Percentiles rank a stretch among this genome's conserved stretches.
These are phyloP conservation scores for Tachystola acroxantha DNA, from an alignment of 2,888 invertebrate species.

Conservation along the genomic window DNA sequence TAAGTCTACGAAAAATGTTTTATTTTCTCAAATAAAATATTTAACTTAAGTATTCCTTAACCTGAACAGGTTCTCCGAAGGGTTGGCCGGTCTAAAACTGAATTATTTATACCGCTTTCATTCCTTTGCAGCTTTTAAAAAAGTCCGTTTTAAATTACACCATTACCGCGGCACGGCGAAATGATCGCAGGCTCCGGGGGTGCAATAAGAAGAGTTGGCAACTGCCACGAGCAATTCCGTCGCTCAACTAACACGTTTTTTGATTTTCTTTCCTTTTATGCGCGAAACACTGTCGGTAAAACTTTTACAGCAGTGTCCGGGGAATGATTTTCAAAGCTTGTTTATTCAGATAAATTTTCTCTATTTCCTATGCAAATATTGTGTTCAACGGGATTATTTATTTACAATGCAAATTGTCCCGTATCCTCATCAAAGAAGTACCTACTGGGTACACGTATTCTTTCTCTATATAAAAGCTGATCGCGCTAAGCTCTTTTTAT, in stretches of 20 bases:
- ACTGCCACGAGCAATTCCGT: slow-evolving; percentile 15
- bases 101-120: slow-evolving; percentile 9
- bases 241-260: slow-evolving; percentile 22
- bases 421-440: slow-evolving; percentile 16
- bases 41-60: slow-evolving; percentile 5
- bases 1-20: slow-evolving; percentile 6
- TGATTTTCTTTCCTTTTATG: slow-evolving; percentile 15
- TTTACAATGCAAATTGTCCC: slow-evolving; percentile 1
- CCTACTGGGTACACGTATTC: too few relatives aligned
- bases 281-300: slow-evolving; percentile 8
- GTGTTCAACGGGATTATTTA: neutral
- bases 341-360: slow-evolving; percentile 5
- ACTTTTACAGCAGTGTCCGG: slow-evolving; percentile 3
- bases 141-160: slow-evolving; percentile 29
- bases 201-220: slow-evolving; percentile 21
- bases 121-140: slow-evolving; percentile 6
- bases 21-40: slow-evolving; percentile 1
- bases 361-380: neutral
- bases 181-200: slow-evolving; percentile 15
- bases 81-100: slow-evolving; percentile 7
- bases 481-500: slow-evolving; percentile 22
- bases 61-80: slow-evolving; percentile 4
- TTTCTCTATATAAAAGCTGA: too few relatives aligned
- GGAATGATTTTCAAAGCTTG: neutral
- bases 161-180: slow-evolving; percentile 28